phyloP scores from a whole-genome alignment of 2,888 invertebrate genomes.

The Diabrotica balteata region DNA sequence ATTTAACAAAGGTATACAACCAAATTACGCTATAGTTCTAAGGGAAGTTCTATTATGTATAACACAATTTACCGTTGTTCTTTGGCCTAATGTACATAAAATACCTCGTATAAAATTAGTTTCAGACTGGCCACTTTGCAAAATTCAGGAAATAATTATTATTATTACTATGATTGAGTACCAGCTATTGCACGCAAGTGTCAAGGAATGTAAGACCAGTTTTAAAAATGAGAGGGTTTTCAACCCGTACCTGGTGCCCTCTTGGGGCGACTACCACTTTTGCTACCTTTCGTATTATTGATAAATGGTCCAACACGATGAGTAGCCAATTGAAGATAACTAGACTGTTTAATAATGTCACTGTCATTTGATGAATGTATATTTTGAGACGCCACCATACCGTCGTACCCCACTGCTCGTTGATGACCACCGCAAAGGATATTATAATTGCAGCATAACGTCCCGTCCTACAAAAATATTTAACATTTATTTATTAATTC shows the following conservation, averaged over 20 bases:
- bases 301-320: conserved; percentile 45
- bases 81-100: too few species aligned
- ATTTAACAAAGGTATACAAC: too few species aligned
- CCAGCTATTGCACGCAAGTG: conserved; percentile 51
- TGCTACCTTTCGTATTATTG: conserved; percentile 46
- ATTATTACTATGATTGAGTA: conserved; percentile 26
- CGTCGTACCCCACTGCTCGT: conserved; percentile 58
- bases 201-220: conserved; percentile 56
- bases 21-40: too few species aligned
- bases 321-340: conserved; percentile 54
- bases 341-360: conserved; percentile 55
- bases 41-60: too few species aligned
- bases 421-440: conserved; percentile 59
- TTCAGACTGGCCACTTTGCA: not conserved
- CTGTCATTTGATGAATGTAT: conserved; percentile 37
- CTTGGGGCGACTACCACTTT: conserved; percentile 36
- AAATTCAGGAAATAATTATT: conserved; percentile 3
- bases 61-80: too few species aligned
- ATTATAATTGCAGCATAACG: conserved; percentile 62
- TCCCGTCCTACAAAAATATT: conserved; percentile 58
- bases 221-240: conserved; percentile 41
- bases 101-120: too few species aligned
- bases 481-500: not conserved
- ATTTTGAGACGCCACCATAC: conserved; percentile 51
- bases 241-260: conserved; percentile 49